Percentiles rank a stretch among this genome's conserved stretches.
Evolutionary conservation across 2,797 vertebrate species (phyloP).

Genomic region (Enteromius afrohamiltoni): DNA sequence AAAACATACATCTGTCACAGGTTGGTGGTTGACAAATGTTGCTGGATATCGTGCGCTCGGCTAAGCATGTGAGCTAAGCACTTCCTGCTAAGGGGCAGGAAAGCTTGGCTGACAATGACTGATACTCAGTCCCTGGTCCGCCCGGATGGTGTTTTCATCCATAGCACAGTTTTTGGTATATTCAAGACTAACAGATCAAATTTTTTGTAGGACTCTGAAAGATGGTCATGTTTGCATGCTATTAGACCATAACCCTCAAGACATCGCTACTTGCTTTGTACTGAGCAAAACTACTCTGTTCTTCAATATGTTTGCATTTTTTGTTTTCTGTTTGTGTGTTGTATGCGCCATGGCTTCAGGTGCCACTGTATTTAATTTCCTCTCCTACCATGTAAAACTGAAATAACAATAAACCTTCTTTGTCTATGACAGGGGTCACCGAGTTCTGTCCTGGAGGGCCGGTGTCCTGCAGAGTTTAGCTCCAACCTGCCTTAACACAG

Average conservation of each 20-base stretch:
- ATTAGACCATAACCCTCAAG: background rate
- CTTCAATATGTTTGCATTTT: background rate
- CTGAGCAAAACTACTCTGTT: background rate
- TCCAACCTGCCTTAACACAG: too few species aligned
- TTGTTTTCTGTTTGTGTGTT: background rate
- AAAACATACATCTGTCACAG: slow-evolving; percentile 53
- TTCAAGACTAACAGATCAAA: slow-evolving; percentile 25
- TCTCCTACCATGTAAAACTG: background rate
- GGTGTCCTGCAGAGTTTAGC: too few species aligned
- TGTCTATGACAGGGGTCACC: too few species aligned
- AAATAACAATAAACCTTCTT: background rate
- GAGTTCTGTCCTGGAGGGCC: too few species aligned
- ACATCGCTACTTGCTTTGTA: background rate
- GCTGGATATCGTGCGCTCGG: slow-evolving; percentile 29
- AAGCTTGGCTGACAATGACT: slow-evolving; percentile 43
- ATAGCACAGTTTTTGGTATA: background rate
- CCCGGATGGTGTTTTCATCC: slow-evolving; percentile 14
- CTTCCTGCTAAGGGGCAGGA: slow-evolving; percentile 37
- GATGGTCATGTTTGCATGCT: slow-evolving; percentile 2
- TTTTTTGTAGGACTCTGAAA: background rate
- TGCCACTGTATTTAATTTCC: background rate
- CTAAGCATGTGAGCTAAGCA: slow-evolving; percentile 50
- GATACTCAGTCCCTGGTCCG: slow-evolving; percentile 10
- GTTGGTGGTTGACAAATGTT: slow-evolving; percentile 55
- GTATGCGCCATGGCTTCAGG: background rate